Conservation (phyloP, 2,888 invertebrate species). For the Seira ritae region DNA sequence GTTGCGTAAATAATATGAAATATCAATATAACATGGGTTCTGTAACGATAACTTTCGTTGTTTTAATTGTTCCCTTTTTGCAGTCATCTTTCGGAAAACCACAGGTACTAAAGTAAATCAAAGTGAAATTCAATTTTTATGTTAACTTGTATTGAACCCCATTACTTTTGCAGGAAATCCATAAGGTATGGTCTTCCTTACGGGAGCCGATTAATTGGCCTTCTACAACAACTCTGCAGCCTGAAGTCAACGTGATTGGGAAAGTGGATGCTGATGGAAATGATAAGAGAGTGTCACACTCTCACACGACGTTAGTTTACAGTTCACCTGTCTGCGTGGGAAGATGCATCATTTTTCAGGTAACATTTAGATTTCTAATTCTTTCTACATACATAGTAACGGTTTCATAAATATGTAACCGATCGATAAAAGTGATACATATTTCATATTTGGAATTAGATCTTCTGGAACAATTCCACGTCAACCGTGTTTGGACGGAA, state of each 20-base stretch:
- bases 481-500: constrained; percentile 24
- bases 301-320: constrained; percentile 29
- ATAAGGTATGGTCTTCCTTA: constrained; percentile 23
- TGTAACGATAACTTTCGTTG: too few species aligned
- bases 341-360: constrained; percentile 52
- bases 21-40: too few species aligned
- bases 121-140: too few species aligned
- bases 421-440: too few species aligned
- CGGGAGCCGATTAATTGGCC: background rate
- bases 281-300: background rate
- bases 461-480: constrained; percentile 57
- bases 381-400: too few species aligned
- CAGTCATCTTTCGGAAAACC: too few species aligned
- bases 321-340: constrained; percentile 51
- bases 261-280: background rate
- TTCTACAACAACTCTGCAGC: background rate
- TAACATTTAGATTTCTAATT: too few species aligned
- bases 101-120: too few species aligned
- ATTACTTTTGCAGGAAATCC: constrained; percentile 14
- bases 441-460: constrained; percentile 32
- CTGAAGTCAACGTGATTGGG: background rate
- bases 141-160: background rate
- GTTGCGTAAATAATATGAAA: too few species aligned
- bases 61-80: too few species aligned
- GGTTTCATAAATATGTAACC: too few species aligned